These are phyloP conservation scores for Lucifuga dentata DNA, from an alignment of 2,113 vertebrate species.

Conservation along the genomic window DNA sequence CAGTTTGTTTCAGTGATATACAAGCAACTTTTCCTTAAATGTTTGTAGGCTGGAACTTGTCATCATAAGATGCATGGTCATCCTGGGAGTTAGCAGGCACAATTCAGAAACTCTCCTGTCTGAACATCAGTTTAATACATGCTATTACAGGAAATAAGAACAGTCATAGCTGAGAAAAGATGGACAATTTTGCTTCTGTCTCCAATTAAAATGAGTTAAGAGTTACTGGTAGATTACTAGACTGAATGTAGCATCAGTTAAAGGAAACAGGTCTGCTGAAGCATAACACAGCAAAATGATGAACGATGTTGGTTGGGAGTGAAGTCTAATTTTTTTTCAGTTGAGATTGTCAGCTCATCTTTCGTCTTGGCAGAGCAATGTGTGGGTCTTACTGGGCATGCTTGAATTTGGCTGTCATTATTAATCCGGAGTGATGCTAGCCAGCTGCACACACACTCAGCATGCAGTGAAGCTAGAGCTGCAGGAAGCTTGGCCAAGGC, in stretches of 20 bases:
- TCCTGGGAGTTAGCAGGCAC: constrained; percentile 7
- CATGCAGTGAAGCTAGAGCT: constrained; percentile 41
- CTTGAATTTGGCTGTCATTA: constrained; percentile 39
- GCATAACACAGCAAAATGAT: not conserved
- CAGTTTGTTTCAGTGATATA: constrained; percentile 33
- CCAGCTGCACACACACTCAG: constrained; percentile 60
- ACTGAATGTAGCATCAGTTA: not conserved
- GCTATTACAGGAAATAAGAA: too few species aligned
- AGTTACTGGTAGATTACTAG: constrained; percentile 17
- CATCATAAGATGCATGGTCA: not conserved
- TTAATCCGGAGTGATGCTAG: constrained; percentile 56
- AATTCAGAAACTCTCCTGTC: not conserved
- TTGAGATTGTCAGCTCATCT: constrained; percentile 33
- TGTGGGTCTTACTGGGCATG: constrained; percentile 20
- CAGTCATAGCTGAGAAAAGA: too few species aligned
- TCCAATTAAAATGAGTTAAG: constrained; percentile 1
- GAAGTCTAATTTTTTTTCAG: constrained; percentile 13
- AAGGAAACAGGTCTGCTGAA: not conserved
- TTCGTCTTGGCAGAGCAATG: constrained; percentile 19
- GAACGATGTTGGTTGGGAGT: not conserved
- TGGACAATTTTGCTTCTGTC: not conserved
- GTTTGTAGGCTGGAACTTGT: constrained; percentile 11
- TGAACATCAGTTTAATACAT: too few species aligned
- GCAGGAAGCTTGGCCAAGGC: constrained; percentile 31
- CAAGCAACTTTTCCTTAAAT: not conserved